Base-by-base conservation (phyloP, 2,797 vertebrate genomes). In the Tinamus major region DNA sequence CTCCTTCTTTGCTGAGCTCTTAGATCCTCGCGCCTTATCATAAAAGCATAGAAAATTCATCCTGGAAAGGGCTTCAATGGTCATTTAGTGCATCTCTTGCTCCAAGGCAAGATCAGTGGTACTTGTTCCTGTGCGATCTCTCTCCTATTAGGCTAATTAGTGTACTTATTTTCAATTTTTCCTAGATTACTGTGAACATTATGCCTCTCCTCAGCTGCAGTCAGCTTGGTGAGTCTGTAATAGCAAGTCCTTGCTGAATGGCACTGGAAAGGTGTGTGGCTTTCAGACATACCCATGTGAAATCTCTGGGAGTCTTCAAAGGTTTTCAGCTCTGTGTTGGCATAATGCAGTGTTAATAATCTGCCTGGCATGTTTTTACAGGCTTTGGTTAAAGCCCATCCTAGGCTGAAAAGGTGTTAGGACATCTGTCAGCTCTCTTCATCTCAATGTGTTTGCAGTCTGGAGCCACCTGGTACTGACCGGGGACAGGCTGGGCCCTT, bases 1-100 rank as follows among this genome's bases (percentile, higher is more conserved):
- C 85, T 88, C 41, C 63, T 89, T 21, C 72, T 88, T n/a, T 94
- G 79, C 94, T 72, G 69, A 94, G 75, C 88, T 93, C 89, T 96
- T 84, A 90, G 61, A 95, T 92, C 84, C 92, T 39, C 21, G 35
- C 75, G 18, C 74, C 87, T 91, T 87, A 58, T 92, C 8, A 3
- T 89, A 67, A 91, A 84, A 94, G 51, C 63, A 74, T 72, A 80
- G 67, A 79, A 74, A 93, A 61, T 39, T 17, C 26, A 42, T 51
- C 31, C 63, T 87, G 51, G 23, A 56, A 83, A 44, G 71, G 85
- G 35, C 84, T 93, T 92, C 68, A 82, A 86, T 91, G 87, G 63
- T 77, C 77, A 89, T 72, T 92, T 76, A 79, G 63, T 84, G 70
- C 79, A 72, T 86, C 39, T 21, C 42, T 81, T 86, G 83, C 87